Base-by-base conservation (phyloP, 2,888 invertebrate genomes). In the Patella pellucida region DNA sequence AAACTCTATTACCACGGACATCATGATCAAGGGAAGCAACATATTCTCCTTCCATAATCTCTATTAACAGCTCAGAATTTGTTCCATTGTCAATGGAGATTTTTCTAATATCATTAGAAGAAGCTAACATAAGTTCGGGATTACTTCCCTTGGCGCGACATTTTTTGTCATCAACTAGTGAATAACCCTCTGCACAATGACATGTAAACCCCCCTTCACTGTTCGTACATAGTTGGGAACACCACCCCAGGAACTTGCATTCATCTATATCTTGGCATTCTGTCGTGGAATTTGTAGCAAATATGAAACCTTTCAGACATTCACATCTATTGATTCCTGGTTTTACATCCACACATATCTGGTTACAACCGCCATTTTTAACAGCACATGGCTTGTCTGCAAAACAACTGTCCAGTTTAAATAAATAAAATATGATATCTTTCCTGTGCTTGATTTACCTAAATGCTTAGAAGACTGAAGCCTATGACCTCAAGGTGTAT, bases 1-100 rank as follows among this genome's bases (percentile, higher is more conserved):
- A 97, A 81, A 99, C 96, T 95, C 96, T 96, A 79, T 96, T 96
- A 0, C 96, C 96, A 75, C 95, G 93, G 91, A 96, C 97, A 31
- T 97, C 96, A 91, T 96, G 98, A 91, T 99, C 99, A 72, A 99
- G 91, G 0, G 98, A 98, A 2, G 97, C 96, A 0, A 98, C 97
- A 70, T 87, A 88, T 41, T 75, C 67, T 14, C 73, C 76, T 52
- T 96, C 95, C 89, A 95, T 95, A 0, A 97, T 96, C 82, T 95
- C 95, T 85, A 96, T 96, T 16, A 97, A 96, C 82, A 97, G 96
- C 27, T 96, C 95, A 4, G 96, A 96, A 80, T 89, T 23, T 19
- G 23, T 19, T 12, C 23, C 87, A 68, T 84, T 83, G 69, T 82
- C 97, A 74, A 97, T 92, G 67, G 96, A 95, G 83, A 97, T 95